A percentile compares a stretch with the other conserved stretches of the same genome.
These are phyloP conservation scores for Pristis pectinata DNA, from an alignment of 2,797 vertebrate species.

Conservation along the genomic window DNA sequence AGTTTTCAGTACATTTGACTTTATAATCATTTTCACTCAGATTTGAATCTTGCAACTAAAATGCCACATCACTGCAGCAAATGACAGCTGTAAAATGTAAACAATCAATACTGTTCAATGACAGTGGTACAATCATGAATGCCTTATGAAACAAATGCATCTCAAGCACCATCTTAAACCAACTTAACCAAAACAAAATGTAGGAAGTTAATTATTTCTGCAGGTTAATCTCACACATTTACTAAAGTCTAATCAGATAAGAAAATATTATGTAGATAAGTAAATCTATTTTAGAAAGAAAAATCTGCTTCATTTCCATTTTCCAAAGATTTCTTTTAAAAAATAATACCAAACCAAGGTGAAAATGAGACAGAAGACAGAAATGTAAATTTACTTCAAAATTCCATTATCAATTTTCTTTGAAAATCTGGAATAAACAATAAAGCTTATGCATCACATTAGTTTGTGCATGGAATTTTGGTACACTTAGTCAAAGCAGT, in stretches of 20 bases:
- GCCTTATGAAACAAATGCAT: not conserved
- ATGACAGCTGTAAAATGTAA: not conserved
- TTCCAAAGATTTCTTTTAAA: not conserved
- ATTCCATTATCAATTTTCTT: not conserved
- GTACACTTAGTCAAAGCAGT: not conserved
- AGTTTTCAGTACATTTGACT: not conserved
- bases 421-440: not conserved
- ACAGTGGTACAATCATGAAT: not conserved
- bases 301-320: not conserved
- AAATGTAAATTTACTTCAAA: not conserved
- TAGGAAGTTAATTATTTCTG: not conserved
- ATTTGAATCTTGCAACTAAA: constrained; percentile 12
- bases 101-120: not conserved
- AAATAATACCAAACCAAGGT: not conserved
- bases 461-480: not conserved
- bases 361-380: not conserved
- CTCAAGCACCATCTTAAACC: not conserved
- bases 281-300: not conserved
- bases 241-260: not conserved
- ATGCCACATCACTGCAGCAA: not conserved
- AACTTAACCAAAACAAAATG: not conserved
- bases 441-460: not conserved
- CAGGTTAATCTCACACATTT: not conserved
- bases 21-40: not conserved
- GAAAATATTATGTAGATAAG: not conserved